phyloP scores from a whole-genome alignment of 1,140 invertebrate genomes.

The Brachystomella parvula region DNA sequence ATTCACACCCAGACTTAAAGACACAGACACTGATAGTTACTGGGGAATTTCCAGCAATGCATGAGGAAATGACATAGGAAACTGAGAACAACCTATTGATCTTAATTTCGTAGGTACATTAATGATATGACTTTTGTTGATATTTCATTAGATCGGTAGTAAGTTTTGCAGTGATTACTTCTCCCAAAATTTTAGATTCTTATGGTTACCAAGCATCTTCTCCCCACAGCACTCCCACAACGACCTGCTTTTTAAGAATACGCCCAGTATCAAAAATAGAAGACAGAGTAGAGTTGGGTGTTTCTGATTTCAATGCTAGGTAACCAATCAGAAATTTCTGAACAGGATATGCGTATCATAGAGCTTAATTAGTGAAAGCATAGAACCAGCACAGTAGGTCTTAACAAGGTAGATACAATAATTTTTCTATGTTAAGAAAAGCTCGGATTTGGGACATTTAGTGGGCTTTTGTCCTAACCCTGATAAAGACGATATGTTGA shows the following conservation, averaged over 20 bases:
- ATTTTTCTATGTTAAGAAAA: too few species aligned
- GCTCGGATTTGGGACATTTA: too few species aligned
- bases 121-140: constrained; percentile 27
- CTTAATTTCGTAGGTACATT: constrained; percentile 25
- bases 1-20: background rate
- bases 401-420: background rate
- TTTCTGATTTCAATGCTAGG: constrained; percentile 1
- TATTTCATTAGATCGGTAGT: background rate
- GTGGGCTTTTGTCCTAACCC: too few species aligned
- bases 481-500: too few species aligned
- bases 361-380: background rate
- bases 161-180: too few species aligned
- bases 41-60: too few species aligned
- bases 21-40: background rate
- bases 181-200: too few species aligned
- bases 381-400: background rate
- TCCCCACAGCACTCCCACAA: constrained; percentile 20
- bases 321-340: background rate
- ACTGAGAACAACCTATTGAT: constrained; percentile 8
- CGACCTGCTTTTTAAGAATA: constrained; percentile 31
- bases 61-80: background rate
- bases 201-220: constrained; percentile 22
- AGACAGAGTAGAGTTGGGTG: constrained; percentile 17
- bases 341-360: background rate
- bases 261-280: constrained; percentile 36